These are phyloP conservation scores for Latrodectus geometricus DNA, from an alignment of 1,140 invertebrate species.

Conservation along the genomic window DNA sequence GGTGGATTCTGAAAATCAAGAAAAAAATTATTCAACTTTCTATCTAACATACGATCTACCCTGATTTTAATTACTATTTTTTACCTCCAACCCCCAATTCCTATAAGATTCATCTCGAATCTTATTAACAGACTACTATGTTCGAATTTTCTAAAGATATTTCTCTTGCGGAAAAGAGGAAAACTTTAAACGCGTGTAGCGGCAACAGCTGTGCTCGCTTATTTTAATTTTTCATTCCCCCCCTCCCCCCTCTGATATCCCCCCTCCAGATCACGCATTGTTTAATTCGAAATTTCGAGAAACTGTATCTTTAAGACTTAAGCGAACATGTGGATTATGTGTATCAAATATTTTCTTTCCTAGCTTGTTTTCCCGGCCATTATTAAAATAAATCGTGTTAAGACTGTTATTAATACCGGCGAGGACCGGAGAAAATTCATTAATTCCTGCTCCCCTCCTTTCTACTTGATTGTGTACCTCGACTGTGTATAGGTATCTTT, in stretches of 20 bases:
- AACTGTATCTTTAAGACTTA: background rate
- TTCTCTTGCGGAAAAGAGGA: background rate
- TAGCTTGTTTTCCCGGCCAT: background rate
- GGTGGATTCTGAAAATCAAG: no score
- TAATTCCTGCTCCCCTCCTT: background rate
- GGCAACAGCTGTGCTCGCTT: conserved; percentile 17
- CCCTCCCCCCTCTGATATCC: background rate
- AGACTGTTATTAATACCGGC: conserved; percentile 11
- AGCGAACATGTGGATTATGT: conserved; percentile 3
- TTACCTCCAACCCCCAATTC: background rate
- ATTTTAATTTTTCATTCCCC: background rate
- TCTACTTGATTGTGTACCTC: background rate
- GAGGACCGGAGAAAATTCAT: background rate
- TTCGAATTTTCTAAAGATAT: background rate
- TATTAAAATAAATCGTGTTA: conserved; percentile 16
- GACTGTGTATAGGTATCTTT: background rate
- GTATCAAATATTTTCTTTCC: background rate
- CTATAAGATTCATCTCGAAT: background rate
- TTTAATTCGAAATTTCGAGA: background rate
- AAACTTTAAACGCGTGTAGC: conserved; percentile 12
- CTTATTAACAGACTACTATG: background rate
- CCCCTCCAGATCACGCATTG: background rate
- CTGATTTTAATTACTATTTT: background rate
- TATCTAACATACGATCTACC: background rate
- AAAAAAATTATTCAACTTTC: background rate